These are phyloP conservation scores for sheep (Ovis aries) DNA, from an alignment of 2,113 vertebrate species.

Conservation along the genomic window DNA sequence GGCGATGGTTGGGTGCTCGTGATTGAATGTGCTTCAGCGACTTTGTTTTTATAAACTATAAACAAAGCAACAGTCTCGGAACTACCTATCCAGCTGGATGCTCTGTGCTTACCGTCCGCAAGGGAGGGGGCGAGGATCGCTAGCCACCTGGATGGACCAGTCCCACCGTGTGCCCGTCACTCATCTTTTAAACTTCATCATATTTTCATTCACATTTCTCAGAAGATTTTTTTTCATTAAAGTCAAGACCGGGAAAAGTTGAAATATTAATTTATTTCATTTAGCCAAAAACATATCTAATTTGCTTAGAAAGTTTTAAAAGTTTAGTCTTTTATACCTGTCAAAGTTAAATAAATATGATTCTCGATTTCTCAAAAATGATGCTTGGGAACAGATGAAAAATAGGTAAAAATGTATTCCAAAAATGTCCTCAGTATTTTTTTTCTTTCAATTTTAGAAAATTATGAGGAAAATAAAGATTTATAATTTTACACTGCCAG, in stretches of 20 bases:
- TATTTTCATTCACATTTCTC: neutral
- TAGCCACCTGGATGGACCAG: rapidly evolving
- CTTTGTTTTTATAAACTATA: neutral
- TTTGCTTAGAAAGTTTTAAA: neutral
- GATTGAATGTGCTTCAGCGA: neutral
- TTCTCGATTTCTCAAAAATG: neutral
- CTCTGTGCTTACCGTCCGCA: rapidly evolving
- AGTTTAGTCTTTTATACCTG: neutral
- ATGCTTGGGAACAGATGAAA: neutral
- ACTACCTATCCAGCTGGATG: too few species aligned
- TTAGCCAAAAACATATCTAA: neutral
- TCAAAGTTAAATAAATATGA: slow-evolving; percentile 6
- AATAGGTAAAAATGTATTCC: neutral
- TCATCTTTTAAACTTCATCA: neutral
- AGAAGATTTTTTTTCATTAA: neutral
- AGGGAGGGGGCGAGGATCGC: rapidly evolving
- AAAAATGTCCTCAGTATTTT: neutral
- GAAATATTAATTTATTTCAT: neutral
- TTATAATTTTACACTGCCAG: neutral
- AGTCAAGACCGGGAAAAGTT: neutral
- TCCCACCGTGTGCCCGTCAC: rapidly evolving
- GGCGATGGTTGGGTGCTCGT: rapidly evolving
- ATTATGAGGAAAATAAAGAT: neutral
- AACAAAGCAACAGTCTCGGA: neutral
- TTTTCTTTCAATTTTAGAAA: neutral